Evolutionary conservation across 2,113 vertebrate species (phyloP).

Genomic region (Atherinomorus stipes): DNA sequence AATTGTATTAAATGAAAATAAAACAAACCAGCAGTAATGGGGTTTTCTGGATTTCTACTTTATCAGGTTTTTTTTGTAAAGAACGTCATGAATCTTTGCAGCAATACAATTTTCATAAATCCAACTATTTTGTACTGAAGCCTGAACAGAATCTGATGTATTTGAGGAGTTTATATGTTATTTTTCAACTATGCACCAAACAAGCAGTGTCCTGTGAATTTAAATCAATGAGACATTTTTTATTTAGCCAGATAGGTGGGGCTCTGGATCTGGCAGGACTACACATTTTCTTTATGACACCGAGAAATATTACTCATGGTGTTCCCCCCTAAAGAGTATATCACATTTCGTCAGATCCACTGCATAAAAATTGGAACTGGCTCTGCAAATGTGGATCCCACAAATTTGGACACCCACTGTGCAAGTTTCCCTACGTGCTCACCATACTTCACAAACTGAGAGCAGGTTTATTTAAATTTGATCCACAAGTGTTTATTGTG

Average conservation of each 20-base stretch:
- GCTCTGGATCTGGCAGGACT: conserved; percentile 35
- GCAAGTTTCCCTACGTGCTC: conserved; percentile 51
- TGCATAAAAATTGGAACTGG: conserved; percentile 50
- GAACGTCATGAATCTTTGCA: not conserved
- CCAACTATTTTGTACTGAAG: conserved; percentile 1
- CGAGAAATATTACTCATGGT: conserved; percentile 54
- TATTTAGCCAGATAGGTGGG: conserved; percentile 36
- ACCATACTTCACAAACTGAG: conserved; percentile 34
- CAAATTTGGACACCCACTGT: conserved; percentile 35
- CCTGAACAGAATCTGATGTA: not conserved
- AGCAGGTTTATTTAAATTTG: conserved; percentile 46
- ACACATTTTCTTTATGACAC: conserved; percentile 31
- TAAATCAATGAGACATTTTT: conserved; percentile 36
- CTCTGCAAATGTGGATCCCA: conserved; percentile 54
- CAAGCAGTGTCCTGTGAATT: conserved; percentile 23
- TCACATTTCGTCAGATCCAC: conserved; percentile 47
- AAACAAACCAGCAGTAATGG: conserved; percentile 6
- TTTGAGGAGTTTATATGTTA: conserved; percentile 24
- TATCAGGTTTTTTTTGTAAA: not conserved
- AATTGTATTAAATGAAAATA: conserved; percentile 3
- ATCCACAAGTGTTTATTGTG: conserved; percentile 13
- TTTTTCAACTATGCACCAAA: conserved; percentile 24
- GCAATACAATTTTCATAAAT: conserved; percentile 5
- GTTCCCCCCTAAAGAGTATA: conserved; percentile 54
- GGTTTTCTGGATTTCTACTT: not conserved